Evolutionary conservation across 2,888 invertebrate genomes (phyloP), one percentile per base, ranked within the genome.

Genomic region (Unio pictorum): DNA sequence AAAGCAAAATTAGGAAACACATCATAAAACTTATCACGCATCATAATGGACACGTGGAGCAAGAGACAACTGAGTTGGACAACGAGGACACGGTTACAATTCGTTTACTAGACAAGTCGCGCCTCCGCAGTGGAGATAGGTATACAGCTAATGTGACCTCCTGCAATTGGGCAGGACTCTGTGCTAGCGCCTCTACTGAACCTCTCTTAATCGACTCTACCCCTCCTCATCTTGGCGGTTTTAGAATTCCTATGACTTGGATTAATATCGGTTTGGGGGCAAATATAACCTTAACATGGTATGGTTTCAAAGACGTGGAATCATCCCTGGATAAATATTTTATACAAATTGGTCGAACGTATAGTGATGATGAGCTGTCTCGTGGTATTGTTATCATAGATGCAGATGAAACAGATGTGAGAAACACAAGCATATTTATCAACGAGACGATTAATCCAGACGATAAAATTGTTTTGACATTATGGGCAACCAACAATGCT

Each of bases 151-250:
- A 65, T 30, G 71, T 80, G 0, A 76, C 76, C 11, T 65, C 74
- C 18, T 81, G 81, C 67, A 81, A 81, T 56, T 65, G 61, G 17
- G 81, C 81, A 15, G 72, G 71, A 3, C 72, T 74, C 11, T 84
- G 84, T 70, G 61, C 70, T 11, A 67, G 76, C 6, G 67, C 66
- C 23, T 28, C 55, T 18, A 78, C 73, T 57, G 26, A 71, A 28
- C 68, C 70, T 28, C 26, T 81, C 1, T 55, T 78, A 18, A 73
- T 84, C 28, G 82, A 84, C 69, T 76, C 78, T 11, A 73, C 81
- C 5, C 81, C 84, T 0, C 84, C 84, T 11, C 76, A 77, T 54
- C 20, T 76, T 4, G 82, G 81, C 20, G 80, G 79, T n/a, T 79
- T 80, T 30, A 74, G 69, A 54, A 68, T 66, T 20, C 73, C 74